These are phyloP conservation scores for Drosophila teissieri DNA, from an alignment of 1,140 invertebrate genomes.

Conservation along the genomic window DNA sequence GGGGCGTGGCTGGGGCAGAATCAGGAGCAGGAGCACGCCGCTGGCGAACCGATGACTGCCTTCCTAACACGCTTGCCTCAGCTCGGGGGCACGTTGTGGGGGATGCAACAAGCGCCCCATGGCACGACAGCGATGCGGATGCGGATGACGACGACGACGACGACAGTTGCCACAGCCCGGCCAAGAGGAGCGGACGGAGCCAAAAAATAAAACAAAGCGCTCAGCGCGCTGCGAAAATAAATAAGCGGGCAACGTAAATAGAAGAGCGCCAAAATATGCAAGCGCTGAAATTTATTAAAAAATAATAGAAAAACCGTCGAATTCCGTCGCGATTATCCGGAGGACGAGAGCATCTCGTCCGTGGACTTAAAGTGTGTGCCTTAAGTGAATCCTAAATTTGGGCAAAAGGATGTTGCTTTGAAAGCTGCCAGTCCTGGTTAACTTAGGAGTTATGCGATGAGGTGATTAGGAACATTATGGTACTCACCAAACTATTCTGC, in stretches of 20 bases:
- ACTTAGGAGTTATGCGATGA: neutral
- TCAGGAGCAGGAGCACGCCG: constrained; percentile 62
- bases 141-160: constrained; percentile 19
- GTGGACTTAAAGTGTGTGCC: constrained; percentile 1
- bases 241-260: constrained; percentile 46
- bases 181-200: constrained; percentile 65
- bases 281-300: constrained; percentile 66
- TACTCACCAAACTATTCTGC: too few species aligned
- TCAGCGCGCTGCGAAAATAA: constrained; percentile 31
- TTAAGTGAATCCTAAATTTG: constrained; percentile 14
- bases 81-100: constrained; percentile 10
- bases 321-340: constrained; percentile 28
- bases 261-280: constrained; percentile 63
- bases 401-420: neutral
- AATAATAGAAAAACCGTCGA: constrained; percentile 57
- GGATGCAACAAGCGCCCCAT: constrained; percentile 72
- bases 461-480: too few species aligned
- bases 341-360: neutral
- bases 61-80: constrained; percentile 42
- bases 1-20: constrained; percentile 29
- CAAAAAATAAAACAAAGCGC: constrained; percentile 41
- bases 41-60: constrained; percentile 64
- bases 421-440: neutral
- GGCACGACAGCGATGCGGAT: constrained; percentile 44
- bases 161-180: constrained; percentile 59